Base-by-base conservation (phyloP, 2,113 vertebrate species). In the Trematocara nigrifrons region DNA sequence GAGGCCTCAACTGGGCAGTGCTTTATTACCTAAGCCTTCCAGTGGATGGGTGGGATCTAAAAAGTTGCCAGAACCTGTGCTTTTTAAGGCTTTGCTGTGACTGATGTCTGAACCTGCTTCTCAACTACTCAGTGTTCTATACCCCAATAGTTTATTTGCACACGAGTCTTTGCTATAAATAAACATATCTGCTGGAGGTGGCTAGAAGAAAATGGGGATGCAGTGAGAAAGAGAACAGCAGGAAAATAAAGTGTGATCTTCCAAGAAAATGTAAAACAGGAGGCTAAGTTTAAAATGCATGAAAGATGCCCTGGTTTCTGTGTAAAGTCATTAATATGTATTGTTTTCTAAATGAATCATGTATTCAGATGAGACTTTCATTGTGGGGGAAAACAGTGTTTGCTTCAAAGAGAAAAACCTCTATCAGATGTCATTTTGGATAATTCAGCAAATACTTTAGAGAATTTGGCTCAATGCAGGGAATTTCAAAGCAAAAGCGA, bases 151-250 rank as follows among this genome's bases (percentile, higher is more conserved):
- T 82, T 90, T 95, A 91, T 93, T 91, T 92, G 85, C 92, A 93
- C 87, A 94, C 90, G 84, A 96, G 89, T 87, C 89, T 66, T 56
- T 83, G 83, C 90, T 95, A 94, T 93, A 95, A 96, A 95, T 95
- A 94, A 94, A 94, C 90, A 93, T 93, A 86, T 93, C 86, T 90
- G 92, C 84, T 93, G 93, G 89, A 93, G 93, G 93, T 94, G 92
- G 89, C 82, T 80, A 31, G 59, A 89, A 79, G 42, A 78, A 51
- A 86, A 86, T 87, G 84, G 47, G 83, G 84, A 77, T 77, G 42
- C 83, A 69, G 80, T 26, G 83, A 74, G 53, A 85, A 81, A 79
- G 6, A 84, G 57, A 86, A 76, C 35, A 80, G 51, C 42, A 61
- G 66, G 31, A 59, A 86, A 61, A 82, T 18, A 22, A 59, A 90